Base-by-base conservation (phyloP, 2,113 vertebrate species). In the Myanophis thanlyinensis region DNA sequence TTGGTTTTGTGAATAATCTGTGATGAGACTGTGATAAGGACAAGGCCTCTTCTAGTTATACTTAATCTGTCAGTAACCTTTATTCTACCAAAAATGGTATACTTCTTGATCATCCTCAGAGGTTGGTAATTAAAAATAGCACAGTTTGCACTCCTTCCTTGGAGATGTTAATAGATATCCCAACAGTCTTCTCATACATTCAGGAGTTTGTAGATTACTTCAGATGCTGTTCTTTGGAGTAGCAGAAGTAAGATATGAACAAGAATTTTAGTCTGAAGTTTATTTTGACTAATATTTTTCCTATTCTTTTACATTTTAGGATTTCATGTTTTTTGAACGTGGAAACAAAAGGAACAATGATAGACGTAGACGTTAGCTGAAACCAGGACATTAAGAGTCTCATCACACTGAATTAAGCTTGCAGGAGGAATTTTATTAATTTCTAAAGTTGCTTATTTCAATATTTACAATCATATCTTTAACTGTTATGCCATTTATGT, bases 281-380 rank as follows among this genome's bases (percentile, higher is more conserved):
- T 4, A n/a, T 25, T 54, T 2, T 80, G 35, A 53, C 56, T 25
- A 46, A 59, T 40, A 3, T n/a, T 11, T 51, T 85, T 59, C 88
- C 30, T 51, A 62, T 22, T 46, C 3, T 92, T 89, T 85, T 52
- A 30, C 46, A n/a, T 4, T 25, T 11, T 52, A 93, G 92, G 88
- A 93, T 51, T 49, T 90, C 73, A 93, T 93, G 88, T 90, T 44
- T 67, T 93, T 93, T 46, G 92, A 93, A 93, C 53, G 18, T 30
- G 53, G 46, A 62, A 86, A 67, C 23, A 44, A 18, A 30, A 13
- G 22, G 9, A 67, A 22, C 3, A 23, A 30, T 53, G 15, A 35
- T 23, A 8, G 30, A n/a, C 23, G 0, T 80, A 91, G 90, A 52
- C 85, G 2, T 88, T 92, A 88, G 11, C 5, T 88, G 23, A 59